Base-by-base conservation (phyloP, 2,888 invertebrate species). In the Apamea monoglypha region DNA sequence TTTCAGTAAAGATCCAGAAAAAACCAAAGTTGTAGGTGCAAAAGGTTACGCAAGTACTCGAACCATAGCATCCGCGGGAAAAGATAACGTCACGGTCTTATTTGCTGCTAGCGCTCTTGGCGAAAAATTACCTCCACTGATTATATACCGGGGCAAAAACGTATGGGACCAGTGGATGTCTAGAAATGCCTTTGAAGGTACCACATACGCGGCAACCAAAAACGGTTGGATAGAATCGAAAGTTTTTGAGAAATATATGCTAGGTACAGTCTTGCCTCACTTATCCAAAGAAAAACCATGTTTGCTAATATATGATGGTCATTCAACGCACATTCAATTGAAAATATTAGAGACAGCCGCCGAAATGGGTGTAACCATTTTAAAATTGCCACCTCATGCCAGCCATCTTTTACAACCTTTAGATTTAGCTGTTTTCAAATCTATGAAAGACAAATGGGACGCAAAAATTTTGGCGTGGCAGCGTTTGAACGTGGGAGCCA, bases 141-240 rank as follows among this genome's bases (percentile, higher is more conserved):
- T 93, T 61, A 90, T 92, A 67, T 92, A 90, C 82, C 66, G 76
- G 66, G 84, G 92, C 29, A 92, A 92, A 86, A 87, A 91, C 87
- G 82, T 91, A n/a, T 94, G 93, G 92, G 91, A 93, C 82, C 83
- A 90, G 74, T 94, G 91, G 92, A 82, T 90, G 70, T 91, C 91
- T 47, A 85, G 81, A 63, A 75, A 86, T 76, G 89, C 78, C 0
- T 92, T 84, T 84, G 90, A 90, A 64, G 87, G 85, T n/a, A n/a
- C n/a, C n/a, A n/a, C n/a, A n/a, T n/a, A n/a, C n/a, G n/a, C n/a
- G n/a, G n/a, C n/a, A n/a, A n/a, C n/a, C n/a, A n/a, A n/a, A n/a
- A n/a, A n/a, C n/a, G n/a, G n/a, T n/a, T n/a, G n/a, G n/a, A n/a
- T 92, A 73, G 89, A 92, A 36, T 76, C 85, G 1, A 83, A 91